Percentiles rank a stretch among this genome's conserved stretches.
Conservation (phyloP, 2,888 invertebrate species). For the Eubasilissa splendida region DNA sequence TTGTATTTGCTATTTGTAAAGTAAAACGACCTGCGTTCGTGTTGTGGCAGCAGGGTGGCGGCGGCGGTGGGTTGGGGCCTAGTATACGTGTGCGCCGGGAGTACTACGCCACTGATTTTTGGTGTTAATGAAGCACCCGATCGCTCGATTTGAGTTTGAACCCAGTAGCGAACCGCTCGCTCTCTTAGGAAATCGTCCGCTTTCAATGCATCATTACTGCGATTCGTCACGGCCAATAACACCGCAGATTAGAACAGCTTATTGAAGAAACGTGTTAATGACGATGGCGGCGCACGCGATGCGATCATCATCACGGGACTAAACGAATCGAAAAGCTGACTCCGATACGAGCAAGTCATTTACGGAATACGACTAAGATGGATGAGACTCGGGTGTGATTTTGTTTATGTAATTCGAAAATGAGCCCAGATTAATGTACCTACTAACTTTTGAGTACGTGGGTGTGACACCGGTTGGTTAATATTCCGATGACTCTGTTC, state of each 20-base stretch:
- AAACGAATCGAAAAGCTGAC: constrained; percentile 32
- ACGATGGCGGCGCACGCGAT: constrained; percentile 36
- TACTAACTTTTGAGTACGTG: no score
- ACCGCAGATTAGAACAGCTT: constrained; percentile 17
- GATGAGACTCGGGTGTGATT: constrained; percentile 1
- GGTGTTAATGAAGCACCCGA: no score
- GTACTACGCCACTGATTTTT: no score
- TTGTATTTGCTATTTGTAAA: no score
- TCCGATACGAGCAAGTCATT: constrained; percentile 8
- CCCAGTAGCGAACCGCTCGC: no score
- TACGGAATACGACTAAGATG: constrained; percentile 23
- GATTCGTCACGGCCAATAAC: constrained; percentile 29
- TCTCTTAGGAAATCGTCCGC: constrained; percentile 6
- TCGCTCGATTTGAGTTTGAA: no score
- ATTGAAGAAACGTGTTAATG: constrained; percentile 43
- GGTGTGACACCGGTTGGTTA: no score
- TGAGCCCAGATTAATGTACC: not conserved
- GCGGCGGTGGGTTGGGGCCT: no score
- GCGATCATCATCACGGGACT: constrained; percentile 36
- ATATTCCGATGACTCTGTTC: no score
- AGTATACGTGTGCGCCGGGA: no score
- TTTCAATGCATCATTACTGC: constrained; percentile 28
- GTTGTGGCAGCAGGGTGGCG: no score
- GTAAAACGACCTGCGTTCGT: no score
- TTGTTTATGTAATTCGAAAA: not conserved